Evolutionary conservation across 2,113 vertebrate species (phyloP), one percentile per base, ranked within the genome.

Genomic region (Microtus richardsoni): DNA sequence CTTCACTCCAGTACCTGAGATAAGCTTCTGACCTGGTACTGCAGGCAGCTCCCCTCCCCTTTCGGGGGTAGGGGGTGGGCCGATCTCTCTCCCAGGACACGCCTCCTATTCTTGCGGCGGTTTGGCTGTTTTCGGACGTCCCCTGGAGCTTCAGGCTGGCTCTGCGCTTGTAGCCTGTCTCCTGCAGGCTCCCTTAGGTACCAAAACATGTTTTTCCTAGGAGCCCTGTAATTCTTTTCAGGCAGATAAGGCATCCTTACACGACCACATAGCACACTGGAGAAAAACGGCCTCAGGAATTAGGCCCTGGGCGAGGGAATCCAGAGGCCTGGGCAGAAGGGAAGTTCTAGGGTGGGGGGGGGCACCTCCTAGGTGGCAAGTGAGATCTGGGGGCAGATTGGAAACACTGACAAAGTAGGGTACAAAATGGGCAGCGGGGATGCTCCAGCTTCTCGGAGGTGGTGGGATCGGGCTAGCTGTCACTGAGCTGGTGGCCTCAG

Each of bases 401-500:
- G 1, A 49, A 73, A 5, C 21, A 16, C 39, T 12, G 77, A 92
- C 70, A 64, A 58, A 60, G 68, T 3, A 7, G 41, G 11, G 36
- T 14, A 13, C n/a, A 2, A 2, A 22, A 10, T 10, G 2, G 60
- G 3, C 21, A 39, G 9, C 0, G 6, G 36, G 62, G 64, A 44
- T 24, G 62, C 54, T 2, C 14, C 33, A 54, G 3, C 13, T 52
- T 16, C 41, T 52, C 26, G 26, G 0, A 0, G 94, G 47, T 3
- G 49, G 41, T 33, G 3, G 8, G 19, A 12, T 7, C 33, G 7
- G 62, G 49, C 22, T 62, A 14, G 83, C 83, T 78, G 54, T 41
- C n/a, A 11, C 5, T 2, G 44, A 75, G 74, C 39, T 6, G n/a
- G 83, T 9, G 44, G 54, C 5, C 54, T 58, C 17, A 58, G 17